Evolutionary conservation across 2,113 vertebrate species (phyloP), one percentile per base, ranked within the genome.

Genomic region (Perccottus glenii): DNA sequence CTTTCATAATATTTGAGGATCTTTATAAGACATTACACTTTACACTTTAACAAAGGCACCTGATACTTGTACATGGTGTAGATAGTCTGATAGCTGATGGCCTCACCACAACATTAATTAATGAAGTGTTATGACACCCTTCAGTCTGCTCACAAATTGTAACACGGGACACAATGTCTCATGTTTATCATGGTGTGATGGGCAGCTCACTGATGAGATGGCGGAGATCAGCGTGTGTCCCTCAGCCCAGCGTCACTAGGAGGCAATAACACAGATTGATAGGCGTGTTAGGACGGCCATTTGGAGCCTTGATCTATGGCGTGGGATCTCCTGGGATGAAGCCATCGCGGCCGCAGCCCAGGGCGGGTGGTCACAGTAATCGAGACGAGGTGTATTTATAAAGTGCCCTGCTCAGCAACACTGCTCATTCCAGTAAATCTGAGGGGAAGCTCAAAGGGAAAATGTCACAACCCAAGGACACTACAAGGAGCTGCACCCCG

Each of bases 401-500:
- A 92, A 92, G 89, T 89, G 89, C 67, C 84, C 85, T 84, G 89
- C 89, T 92, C 89, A 87, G 86, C 83, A 85, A 77, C 73, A 81
- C 53, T 40, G 19, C 75, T 88, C 85, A 87, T 85, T 81, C 89
- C 87, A 84, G 86, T 92, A 91, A 90, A 93, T 93, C 91, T 90
- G 83, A 81, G 72, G 60, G 78, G 71, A 76, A 88, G 70, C 85
- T 82, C 58, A 89, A 86, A 85, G 79, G 66, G 63, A 88, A 86
- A 89, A 89, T 91, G 89, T 86, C 91, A 90, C 79, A 84, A 91
- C 77, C 91, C 89, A 91, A 92, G 90, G 91, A 92, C 87, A 70
- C 67, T 50, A 74, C 83, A 81, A 85, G 86, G 81, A 84, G 60
- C 78, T 83, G 72, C 60, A 72, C 19, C 85, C 76, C 67, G 84